Percentiles rank a stretch among this genome's conserved stretches.
Conservation (phyloP, 1,140 invertebrate genomes). For the Anagrus nilaparvatae region DNA sequence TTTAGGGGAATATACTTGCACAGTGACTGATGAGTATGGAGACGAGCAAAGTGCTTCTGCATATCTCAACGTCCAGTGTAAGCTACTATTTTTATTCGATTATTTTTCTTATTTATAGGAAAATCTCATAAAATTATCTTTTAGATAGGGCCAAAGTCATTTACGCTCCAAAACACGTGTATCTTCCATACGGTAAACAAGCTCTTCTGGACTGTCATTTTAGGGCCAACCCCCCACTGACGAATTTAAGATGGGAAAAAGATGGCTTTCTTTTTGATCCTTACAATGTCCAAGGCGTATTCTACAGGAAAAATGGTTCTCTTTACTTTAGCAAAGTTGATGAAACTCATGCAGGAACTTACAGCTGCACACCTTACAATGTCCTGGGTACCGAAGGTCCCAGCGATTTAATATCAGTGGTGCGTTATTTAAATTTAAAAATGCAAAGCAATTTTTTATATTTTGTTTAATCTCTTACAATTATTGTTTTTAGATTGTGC, state of each 20-base stretch:
- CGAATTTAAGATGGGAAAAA: constrained; percentile 89
- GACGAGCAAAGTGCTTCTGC: constrained; percentile 76
- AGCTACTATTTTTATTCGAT: constrained; percentile 32
- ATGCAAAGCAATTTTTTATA: not conserved
- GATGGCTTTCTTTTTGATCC: constrained; percentile 87
- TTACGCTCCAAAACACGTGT: constrained; percentile 78
- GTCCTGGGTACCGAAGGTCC: constrained; percentile 74
- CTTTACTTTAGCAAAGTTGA: constrained; percentile 74
- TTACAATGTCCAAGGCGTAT: constrained; percentile 78
- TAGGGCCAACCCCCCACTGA: constrained; percentile 83
- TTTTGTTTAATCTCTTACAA: not conserved
- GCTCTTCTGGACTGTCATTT: constrained; percentile 87
- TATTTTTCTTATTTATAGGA: no score
- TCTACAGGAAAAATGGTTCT: constrained; percentile 78
- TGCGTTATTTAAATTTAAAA: constrained; percentile 15
- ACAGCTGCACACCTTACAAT: constrained; percentile 89
- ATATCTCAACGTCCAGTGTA: constrained; percentile 91
- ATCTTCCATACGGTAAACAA: constrained; percentile 79
- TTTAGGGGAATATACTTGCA: constrained; percentile 81
- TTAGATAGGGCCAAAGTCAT: constrained; percentile 86
- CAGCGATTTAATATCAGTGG: constrained; percentile 75
- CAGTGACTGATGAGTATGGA: constrained; percentile 69
- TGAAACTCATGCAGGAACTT: constrained; percentile 66
- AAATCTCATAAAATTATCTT: constrained; percentile 5
- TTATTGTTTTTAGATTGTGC: constrained; percentile 53